Conservation (phyloP, 2,797 vertebrate species). For the Bovichtus variegatus region DNA sequence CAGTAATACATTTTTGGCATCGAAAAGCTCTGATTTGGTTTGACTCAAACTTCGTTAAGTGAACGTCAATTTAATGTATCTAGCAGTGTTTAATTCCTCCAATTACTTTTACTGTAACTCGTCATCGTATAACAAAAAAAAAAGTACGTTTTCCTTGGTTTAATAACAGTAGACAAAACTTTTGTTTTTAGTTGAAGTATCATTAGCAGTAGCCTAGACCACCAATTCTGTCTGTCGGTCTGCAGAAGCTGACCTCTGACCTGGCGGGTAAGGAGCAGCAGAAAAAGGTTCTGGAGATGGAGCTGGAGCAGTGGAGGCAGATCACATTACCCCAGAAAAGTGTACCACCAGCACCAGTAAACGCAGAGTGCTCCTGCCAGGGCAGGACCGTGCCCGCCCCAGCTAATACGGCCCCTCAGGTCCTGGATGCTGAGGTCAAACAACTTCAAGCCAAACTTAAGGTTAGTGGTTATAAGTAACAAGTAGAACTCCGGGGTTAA, state of each 20-base stretch:
- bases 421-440: conserved; percentile 89
- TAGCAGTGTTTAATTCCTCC: background rate
- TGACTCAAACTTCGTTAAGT: background rate
- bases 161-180: conserved; percentile 33
- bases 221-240: conserved; percentile 60
- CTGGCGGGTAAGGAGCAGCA: conserved; percentile 89
- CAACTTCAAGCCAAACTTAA: conserved; percentile 93
- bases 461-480: conserved; percentile 79
- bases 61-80: background rate
- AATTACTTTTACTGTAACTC: conserved; percentile 29
- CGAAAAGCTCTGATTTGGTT: conserved; percentile 1
- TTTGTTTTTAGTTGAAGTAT: conserved; percentile 39
- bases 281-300: conserved; percentile 91
- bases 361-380: conserved; percentile 75
- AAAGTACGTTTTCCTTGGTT: conserved; percentile 24
- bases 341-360: conserved; percentile 65
- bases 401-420: conserved; percentile 80
- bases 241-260: conserved; percentile 89
- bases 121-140: background rate
- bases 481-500: conserved; percentile 25
- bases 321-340: conserved; percentile 67
- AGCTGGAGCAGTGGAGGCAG: conserved; percentile 87
- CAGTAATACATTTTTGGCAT: conserved; percentile 16
- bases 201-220: conserved; percentile 37
- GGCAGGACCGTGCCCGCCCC: conserved; percentile 68